A percentile compares a stretch with the other conserved stretches of the same genome.
phyloP scores from a whole-genome alignment of 2,797 vertebrate genomes.

The Hemibagrus guttatus region DNA sequence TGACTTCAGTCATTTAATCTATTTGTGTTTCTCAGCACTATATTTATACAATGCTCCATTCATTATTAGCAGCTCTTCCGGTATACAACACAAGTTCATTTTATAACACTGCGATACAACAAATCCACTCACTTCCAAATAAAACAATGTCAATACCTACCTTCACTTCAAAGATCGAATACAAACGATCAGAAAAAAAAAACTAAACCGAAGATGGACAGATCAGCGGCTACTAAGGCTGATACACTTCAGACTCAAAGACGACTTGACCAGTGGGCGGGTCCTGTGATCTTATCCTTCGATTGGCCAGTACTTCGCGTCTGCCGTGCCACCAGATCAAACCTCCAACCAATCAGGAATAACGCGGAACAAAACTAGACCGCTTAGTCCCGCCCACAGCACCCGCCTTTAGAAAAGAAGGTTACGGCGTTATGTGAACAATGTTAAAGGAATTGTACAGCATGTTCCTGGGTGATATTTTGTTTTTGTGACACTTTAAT shows the following conservation, averaged over 20 bases:
- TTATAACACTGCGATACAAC: background rate
- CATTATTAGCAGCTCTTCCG: background rate
- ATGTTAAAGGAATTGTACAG: no score
- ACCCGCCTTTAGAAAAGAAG: background rate
- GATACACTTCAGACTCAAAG: background rate
- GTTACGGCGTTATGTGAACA: background rate
- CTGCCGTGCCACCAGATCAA: background rate
- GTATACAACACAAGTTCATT: background rate
- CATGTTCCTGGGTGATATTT: background rate
- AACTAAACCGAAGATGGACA: no score
- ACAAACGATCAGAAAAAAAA: background rate
- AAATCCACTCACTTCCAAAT: background rate
- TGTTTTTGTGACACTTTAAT: background rate
- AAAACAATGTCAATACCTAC: background rate
- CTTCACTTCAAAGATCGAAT: background rate
- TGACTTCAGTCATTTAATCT: background rate
- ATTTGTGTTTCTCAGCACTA: background rate
- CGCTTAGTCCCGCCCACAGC: background rate
- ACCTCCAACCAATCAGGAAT: conserved; percentile 62
- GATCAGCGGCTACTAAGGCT: background rate
- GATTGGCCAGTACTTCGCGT: background rate
- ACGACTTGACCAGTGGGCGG: background rate
- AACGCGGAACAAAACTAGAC: background rate
- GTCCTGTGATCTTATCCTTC: background rate
- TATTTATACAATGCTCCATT: background rate